A percentile compares a stretch with the other conserved stretches of the same genome.
Evolutionary conservation across 2,113 vertebrate species (phyloP).

Genomic region (Cebidichthys violaceus): DNA sequence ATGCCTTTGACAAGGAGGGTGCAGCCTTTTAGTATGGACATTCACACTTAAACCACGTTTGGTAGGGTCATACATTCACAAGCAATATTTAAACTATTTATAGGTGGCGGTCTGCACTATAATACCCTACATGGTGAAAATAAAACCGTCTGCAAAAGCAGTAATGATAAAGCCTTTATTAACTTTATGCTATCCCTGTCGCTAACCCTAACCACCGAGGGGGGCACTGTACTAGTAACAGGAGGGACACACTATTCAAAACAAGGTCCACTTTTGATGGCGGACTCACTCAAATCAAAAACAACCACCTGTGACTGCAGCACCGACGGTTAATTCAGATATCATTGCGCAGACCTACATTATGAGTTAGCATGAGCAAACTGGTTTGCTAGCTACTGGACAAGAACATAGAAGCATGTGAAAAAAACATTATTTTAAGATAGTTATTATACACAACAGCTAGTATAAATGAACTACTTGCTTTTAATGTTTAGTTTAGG

Average conservation of each 20-base stretch:
- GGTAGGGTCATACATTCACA: conserved; percentile 59
- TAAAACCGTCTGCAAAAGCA: conserved; percentile 26
- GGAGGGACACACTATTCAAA: not conserved
- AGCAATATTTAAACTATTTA: conserved; percentile 55
- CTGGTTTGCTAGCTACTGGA: not conserved
- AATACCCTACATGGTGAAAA: conserved; percentile 18
- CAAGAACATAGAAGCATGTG: not conserved
- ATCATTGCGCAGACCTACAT: not conserved
- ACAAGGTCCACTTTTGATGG: conserved; percentile 11
- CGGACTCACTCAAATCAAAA: conserved; percentile 19
- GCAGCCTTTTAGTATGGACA: conserved; percentile 28
- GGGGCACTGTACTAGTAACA: no score
- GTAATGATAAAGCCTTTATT: conserved; percentile 1
- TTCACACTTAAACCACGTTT: conserved; percentile 40
- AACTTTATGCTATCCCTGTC: no score
- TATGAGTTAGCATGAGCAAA: not conserved
- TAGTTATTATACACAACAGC: not conserved
- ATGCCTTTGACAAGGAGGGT: not conserved
- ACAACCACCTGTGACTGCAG: conserved; percentile 58
- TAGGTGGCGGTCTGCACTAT: conserved; percentile 29
- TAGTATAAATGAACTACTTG: not conserved
- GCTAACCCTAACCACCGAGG: no score
- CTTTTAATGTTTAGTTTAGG: not conserved
- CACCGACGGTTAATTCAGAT: conserved; percentile 1
- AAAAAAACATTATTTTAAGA: not conserved